Conservation (phyloP, 2,113 vertebrate genomes). For the Tetrao urogallus region DNA sequence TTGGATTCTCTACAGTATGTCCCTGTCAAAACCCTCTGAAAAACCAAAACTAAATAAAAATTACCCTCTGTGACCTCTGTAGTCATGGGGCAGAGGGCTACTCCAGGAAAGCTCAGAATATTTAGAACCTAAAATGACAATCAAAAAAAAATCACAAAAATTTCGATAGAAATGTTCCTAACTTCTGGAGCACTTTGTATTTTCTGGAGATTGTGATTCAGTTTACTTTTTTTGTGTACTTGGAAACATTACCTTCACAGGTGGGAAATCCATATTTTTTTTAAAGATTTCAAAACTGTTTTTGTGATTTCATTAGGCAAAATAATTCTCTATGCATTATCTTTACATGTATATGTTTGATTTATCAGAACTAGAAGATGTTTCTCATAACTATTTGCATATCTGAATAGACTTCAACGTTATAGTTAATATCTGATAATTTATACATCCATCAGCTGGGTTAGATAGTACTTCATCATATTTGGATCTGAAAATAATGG, state of each 20-base stretch:
- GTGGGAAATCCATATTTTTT: neutral
- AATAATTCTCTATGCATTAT: neutral
- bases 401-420: neutral
- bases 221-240: neutral
- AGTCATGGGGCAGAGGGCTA: neutral
- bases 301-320: neutral
- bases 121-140: neutral
- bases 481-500: neutral
- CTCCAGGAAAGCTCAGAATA: neutral
- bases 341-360: neutral
- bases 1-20: neutral
- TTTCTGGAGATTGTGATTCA: neutral
- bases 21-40: neutral
- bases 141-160: neutral
- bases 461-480: neutral
- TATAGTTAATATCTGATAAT: neutral
- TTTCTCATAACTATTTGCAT: neutral
- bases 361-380: neutral
- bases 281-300: neutral
- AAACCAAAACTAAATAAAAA: neutral
- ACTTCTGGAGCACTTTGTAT: neutral
- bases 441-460: neutral
- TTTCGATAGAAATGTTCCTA: neutral
- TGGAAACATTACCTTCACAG: neutral
- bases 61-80: neutral